Percentiles rank a stretch among this genome's conserved stretches.
phyloP scores from a whole-genome alignment of 2,113 vertebrate genomes.

The Hiodon alosoides region DNA sequence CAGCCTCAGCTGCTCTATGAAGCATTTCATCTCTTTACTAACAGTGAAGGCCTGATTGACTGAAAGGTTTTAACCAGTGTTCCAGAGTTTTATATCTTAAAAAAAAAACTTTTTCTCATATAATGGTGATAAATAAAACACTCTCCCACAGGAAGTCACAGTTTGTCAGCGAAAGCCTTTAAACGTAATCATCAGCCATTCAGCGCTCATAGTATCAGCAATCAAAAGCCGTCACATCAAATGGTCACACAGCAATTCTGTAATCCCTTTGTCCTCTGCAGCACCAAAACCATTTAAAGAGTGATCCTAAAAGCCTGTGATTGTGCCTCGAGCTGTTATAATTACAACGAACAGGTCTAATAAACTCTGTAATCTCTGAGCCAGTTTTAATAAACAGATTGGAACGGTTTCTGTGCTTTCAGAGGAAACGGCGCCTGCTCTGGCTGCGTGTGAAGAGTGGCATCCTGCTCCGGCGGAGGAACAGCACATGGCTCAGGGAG shows the following conservation, averaged over 20 bases:
- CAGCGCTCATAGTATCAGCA: neutral
- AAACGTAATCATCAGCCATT: constrained; percentile 19
- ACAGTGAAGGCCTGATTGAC: too few species aligned
- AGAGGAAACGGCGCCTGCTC: neutral
- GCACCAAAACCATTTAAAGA: constrained; percentile 13
- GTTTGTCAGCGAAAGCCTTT: neutral
- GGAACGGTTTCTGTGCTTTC: constrained; percentile 20
- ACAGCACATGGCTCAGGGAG: constrained; percentile 27
- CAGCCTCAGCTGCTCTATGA: neutral
- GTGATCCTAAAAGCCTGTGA: neutral
- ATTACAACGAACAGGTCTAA: constrained; percentile 34
- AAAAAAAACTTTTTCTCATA: too few species aligned
- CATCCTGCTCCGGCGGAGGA: constrained; percentile 11
- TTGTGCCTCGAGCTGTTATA: constrained; percentile 17
- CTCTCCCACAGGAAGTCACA: too few species aligned
- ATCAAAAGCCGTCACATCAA: constrained; percentile 4
- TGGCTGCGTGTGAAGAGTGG: constrained; percentile 12
- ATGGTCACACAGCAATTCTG: neutral
- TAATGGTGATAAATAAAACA: too few species aligned
- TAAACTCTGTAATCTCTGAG: constrained; percentile 32
- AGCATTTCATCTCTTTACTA: too few species aligned
- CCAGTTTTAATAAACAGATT: constrained; percentile 25
- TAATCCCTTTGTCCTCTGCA: neutral
- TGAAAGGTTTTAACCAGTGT: too few species aligned
- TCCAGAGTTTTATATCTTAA: too few species aligned